A percentile compares a stretch with the other conserved stretches of the same genome.
These are phyloP conservation scores for Augiades crinisus DNA, from an alignment of 2,888 invertebrate genomes.

Conservation along the genomic window DNA sequence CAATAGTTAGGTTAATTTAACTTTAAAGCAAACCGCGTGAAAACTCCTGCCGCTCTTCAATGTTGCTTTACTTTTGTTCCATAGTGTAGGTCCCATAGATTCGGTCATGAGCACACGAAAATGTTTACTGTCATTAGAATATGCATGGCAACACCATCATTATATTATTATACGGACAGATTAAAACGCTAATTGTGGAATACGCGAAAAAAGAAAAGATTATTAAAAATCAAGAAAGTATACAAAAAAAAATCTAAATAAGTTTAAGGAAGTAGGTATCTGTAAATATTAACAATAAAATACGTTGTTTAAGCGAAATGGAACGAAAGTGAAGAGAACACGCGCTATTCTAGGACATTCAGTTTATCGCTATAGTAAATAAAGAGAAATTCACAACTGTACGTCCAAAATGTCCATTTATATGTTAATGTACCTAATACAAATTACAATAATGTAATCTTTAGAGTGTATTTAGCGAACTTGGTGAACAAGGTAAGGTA, in stretches of 20 bases:
- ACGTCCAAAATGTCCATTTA: constrained; percentile 82
- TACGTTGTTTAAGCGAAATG: constrained; percentile 43
- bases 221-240: constrained; percentile 36
- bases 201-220: constrained; percentile 31
- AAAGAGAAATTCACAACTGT: constrained; percentile 72
- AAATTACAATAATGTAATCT: constrained; percentile 79
- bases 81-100: constrained; percentile 37
- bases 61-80: constrained; percentile 75
- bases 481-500: constrained; percentile 61
- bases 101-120: constrained; percentile 14
- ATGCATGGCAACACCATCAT: constrained; percentile 10
- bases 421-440: constrained; percentile 79
- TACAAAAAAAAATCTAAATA: constrained; percentile 47
- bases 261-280: constrained; percentile 41
- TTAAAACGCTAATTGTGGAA: constrained; percentile 17
- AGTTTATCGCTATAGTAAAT: constrained; percentile 62
- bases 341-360: constrained; percentile 51
- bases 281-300: constrained; percentile 54
- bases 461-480: constrained; percentile 72
- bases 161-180: constrained; percentile 9
- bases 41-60: constrained; percentile 29
- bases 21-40: constrained; percentile 42
- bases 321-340: constrained; percentile 72
- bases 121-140: constrained; percentile 7
- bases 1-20: constrained; percentile 41